Evolutionary conservation across 1,140 invertebrate species (phyloP), one percentile per base, ranked within the genome.

Genomic region (Sitophilus oryzae): DNA sequence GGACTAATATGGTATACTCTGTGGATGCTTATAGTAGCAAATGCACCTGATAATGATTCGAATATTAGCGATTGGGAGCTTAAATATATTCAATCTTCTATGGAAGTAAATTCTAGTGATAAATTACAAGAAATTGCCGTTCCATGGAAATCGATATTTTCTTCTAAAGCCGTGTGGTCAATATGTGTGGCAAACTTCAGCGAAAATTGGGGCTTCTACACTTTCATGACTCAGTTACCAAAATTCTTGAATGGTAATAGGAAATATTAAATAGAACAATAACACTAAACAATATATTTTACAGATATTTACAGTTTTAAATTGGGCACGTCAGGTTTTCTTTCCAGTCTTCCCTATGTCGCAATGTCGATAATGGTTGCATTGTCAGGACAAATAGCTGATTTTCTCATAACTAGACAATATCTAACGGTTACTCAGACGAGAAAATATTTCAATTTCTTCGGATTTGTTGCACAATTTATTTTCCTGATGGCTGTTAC

Each of bases 171-270:
- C 0, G 83, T 94, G 52, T 90, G 85, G 85, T 84, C 89, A 0
- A 72, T 93, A 6, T 79, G 89, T 38, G 67, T 91, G 0, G 82
- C 80, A 0, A 88, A 94, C 64, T 87, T 88, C 66, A 82, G 87
- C 0, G 86, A 93, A 64, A 90, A 89, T 66, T 96, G 91, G 92
- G 91, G 90, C 1, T 91, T 89, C 65, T 94, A 91, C 74, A 93
- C 88, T 3, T 77, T 96, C 40, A 75, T 96, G 41, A 92, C 89
- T 0, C 83, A 92, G 69, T 82, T 96, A 59, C 94, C 94, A 0
- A 87, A 82, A 1, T 97, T 92, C 65, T 83, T 97, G 77, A 84
- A 84, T 75, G 86, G 87, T 88, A 56, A 45, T n/a, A n/a, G n/a
- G n/a, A n/a, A n/a, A n/a, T n/a, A n/a, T n/a, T n/a, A n/a, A n/a